phyloP scores from a whole-genome alignment of 2,113 vertebrate genomes.

The Phalacrocorax carbo region DNA sequence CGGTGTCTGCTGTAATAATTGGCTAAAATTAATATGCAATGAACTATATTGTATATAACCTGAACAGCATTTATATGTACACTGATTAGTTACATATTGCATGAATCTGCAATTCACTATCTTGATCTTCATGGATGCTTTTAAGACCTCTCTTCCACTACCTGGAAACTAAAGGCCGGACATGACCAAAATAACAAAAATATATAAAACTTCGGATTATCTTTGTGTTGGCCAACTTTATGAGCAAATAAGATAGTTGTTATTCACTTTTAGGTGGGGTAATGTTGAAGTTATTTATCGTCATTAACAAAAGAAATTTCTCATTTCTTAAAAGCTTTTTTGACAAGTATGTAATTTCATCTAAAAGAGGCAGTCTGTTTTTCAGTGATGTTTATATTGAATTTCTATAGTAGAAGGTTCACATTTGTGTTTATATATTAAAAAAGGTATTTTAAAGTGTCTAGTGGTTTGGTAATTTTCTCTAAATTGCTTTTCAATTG shows the following conservation, averaged over 20 bases:
- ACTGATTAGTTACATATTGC: background rate
- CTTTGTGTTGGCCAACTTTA: background rate
- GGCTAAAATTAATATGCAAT: background rate
- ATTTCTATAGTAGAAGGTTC: background rate
- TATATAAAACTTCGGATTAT: background rate
- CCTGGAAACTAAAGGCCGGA: background rate
- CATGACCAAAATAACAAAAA: background rate
- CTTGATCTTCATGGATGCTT: background rate
- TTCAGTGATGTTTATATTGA: background rate
- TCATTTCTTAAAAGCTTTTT: background rate
- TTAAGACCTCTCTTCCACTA: background rate
- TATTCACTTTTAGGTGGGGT: background rate
- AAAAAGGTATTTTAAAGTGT: background rate
- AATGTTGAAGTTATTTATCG: background rate
- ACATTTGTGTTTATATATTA: background rate
- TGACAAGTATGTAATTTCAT: background rate
- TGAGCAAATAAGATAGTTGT: background rate
- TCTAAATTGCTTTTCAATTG: conserved; percentile 19
- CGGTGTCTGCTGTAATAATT: background rate
- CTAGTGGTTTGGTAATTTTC: background rate
- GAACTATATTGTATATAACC: background rate
- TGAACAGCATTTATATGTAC: background rate
- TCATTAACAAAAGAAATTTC: background rate
- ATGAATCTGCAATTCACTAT: background rate
- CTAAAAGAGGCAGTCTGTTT: background rate